Conservation (phyloP, 1,140 invertebrate species). For the Oscheius sp. region DNA sequence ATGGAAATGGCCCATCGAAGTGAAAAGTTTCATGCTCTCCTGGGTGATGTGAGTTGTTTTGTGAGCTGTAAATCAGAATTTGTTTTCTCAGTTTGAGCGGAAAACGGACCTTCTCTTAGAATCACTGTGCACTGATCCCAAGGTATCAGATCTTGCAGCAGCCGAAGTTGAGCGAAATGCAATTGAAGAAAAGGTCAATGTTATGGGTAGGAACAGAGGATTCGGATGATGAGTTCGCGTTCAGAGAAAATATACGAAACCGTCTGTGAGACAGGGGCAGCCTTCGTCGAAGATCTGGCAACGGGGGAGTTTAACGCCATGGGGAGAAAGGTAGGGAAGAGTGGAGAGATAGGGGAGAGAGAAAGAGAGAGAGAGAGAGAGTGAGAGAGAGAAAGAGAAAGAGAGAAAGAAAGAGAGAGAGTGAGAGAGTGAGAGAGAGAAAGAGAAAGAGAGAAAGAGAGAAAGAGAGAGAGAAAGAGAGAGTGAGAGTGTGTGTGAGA, state of each 20-base stretch:
- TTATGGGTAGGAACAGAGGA: slow-evolving; percentile 43
- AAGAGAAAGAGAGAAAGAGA: too few species aligned
- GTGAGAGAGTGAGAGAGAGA: too few species aligned
- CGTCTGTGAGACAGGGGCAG: not conserved
- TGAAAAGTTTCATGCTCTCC: slow-evolving; percentile 16
- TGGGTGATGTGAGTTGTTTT: slow-evolving; percentile 2
- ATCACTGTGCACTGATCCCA: slow-evolving; percentile 55
- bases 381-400: too few species aligned
- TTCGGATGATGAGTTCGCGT: not conserved
- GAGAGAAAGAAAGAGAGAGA: too few species aligned
- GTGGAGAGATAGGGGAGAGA: not conserved
- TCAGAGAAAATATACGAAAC: slow-evolving; percentile 18
- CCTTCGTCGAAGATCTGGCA: slow-evolving; percentile 6
- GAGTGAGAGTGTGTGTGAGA: too few species aligned
- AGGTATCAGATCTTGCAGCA: slow-evolving; percentile 51
- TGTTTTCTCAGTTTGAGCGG: slow-evolving; percentile 70
- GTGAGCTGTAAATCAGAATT: not conserved
- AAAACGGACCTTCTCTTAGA: slow-evolving; percentile 29
- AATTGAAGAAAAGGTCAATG: slow-evolving; percentile 26
- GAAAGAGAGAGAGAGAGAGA: too few species aligned
- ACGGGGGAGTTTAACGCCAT: slow-evolving; percentile 8
- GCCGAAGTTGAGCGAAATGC: slow-evolving; percentile 23
- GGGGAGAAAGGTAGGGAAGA: not conserved
- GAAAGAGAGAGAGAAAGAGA: too few species aligned
- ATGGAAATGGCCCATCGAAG: slow-evolving; percentile 14